phyloP scores from a whole-genome alignment of 2,888 invertebrate species.

The Periphyllus acericola region DNA sequence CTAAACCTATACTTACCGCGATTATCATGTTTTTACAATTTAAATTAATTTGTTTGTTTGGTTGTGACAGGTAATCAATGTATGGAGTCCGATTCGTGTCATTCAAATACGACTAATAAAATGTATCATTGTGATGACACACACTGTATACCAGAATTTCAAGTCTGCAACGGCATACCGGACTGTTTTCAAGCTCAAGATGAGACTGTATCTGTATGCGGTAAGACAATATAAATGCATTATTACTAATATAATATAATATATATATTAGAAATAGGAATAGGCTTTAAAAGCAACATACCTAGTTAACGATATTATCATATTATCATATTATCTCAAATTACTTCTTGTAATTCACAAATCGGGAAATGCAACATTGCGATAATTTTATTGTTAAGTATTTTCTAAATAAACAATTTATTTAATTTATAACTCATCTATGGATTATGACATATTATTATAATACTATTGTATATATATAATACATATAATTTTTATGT shows the following conservation, averaged over 20 bases:
- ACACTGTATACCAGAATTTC: conserved; percentile 72
- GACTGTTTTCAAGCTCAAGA: conserved; percentile 73
- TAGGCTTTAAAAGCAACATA: too few species aligned
- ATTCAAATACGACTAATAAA: conserved; percentile 62
- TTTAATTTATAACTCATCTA: too few species aligned
- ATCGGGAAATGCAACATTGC: too few species aligned
- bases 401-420: too few species aligned
- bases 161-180: conserved; percentile 72
- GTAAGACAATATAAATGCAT: conserved; percentile 63
- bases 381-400: too few species aligned
- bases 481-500: too few species aligned
- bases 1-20: background rate
- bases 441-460: too few species aligned
- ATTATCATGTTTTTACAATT: background rate
- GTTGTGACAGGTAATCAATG: conserved; percentile 41
- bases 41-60: background rate
- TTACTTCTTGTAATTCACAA: too few species aligned
- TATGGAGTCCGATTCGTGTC: conserved; percentile 35
- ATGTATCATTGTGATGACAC: conserved; percentile 72
- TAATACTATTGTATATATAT: too few species aligned
- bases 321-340: too few species aligned
- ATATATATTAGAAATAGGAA: too few species aligned
- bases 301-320: too few species aligned
- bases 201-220: conserved; percentile 72
- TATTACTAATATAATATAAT: background rate